Percentiles rank a stretch among this genome's conserved stretches.
Evolutionary conservation across 2,113 vertebrate genomes (phyloP).

Genomic region (Ellobius talpinus): DNA sequence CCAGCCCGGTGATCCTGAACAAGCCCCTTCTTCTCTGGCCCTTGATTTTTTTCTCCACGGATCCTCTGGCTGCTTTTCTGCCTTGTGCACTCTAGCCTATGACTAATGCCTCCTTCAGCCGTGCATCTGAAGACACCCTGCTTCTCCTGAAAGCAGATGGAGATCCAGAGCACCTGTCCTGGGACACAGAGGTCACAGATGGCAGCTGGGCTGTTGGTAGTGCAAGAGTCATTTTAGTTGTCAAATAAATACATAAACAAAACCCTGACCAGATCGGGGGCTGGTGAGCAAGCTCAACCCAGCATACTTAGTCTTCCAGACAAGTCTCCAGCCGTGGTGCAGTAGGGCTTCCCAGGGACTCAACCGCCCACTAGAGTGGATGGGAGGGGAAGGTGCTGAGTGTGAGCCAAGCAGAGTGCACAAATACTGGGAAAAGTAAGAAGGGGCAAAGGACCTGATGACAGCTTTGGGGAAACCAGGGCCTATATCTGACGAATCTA

Average conservation of each 20-base stretch:
- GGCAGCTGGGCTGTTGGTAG: neutral
- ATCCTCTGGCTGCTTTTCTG: neutral
- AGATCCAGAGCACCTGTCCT: neutral
- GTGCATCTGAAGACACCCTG: neutral
- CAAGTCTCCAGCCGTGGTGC: conserved; percentile 63
- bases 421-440: neutral
- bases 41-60: neutral
- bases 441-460: neutral
- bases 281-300: neutral
- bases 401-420: neutral
- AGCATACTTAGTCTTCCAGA: neutral
- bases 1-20: neutral
- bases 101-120: neutral
- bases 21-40: neutral
- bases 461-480: neutral
- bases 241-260: neutral
- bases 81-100: neutral
- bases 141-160: neutral
- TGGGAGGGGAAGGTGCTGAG: neutral
- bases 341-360: neutral
- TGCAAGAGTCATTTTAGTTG: neutral
- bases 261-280: neutral
- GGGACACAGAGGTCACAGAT: neutral
- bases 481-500: neutral
- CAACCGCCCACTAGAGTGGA: conserved; percentile 30